A percentile compares a stretch with the other conserved stretches of the same genome.
These are phyloP conservation scores for Leptopilina syphax DNA, from an alignment of 2,888 invertebrate species.

Conservation along the genomic window DNA sequence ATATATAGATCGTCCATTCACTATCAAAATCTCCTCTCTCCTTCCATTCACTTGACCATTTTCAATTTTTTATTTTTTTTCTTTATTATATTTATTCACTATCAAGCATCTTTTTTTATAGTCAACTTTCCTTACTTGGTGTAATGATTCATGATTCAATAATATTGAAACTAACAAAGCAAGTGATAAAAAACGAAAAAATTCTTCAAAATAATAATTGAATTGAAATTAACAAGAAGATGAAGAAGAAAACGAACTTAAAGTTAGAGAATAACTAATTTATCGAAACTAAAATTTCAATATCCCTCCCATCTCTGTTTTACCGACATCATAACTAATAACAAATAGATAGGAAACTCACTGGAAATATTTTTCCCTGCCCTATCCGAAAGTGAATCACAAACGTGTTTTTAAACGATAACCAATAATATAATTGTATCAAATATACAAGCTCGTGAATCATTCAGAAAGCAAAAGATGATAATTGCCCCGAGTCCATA, in stretches of 20 bases:
- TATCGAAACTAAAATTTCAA: too few species aligned
- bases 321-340: too few species aligned
- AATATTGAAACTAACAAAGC: background rate
- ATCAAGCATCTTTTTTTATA: conserved; percentile 10
- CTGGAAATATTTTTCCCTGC: too few species aligned
- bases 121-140: conserved; percentile 21
- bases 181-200: background rate
- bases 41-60: conserved; percentile 31
- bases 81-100: background rate
- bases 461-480: background rate
- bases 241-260: too few species aligned
- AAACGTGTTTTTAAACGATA: too few species aligned
- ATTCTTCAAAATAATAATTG: too few species aligned
- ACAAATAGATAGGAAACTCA: too few species aligned
- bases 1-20: conserved; percentile 53
- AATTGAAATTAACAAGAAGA: too few species aligned
- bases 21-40: conserved; percentile 43
- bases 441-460: background rate
- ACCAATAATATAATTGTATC: background rate
- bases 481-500: background rate
- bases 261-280: too few species aligned
- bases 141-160: conserved; percentile 16
- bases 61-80: background rate
- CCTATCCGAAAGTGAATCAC: too few species aligned
- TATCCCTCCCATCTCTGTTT: too few species aligned